phyloP scores from a whole-genome alignment of 2,113 vertebrate species.

The Chaenogobius annularis region DNA sequence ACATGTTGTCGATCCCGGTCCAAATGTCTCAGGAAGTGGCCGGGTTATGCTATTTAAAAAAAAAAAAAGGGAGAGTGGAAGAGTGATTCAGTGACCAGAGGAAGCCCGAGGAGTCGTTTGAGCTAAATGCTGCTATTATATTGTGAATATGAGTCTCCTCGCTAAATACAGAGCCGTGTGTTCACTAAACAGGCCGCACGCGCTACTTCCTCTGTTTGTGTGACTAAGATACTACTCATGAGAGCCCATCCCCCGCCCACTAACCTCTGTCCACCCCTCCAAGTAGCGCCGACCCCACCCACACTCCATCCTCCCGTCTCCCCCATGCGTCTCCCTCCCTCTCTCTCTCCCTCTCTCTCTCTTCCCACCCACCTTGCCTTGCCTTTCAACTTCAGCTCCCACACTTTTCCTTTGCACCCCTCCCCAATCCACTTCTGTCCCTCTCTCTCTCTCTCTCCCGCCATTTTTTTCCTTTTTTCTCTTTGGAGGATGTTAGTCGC shows the following conservation, averaged over 20 bases:
- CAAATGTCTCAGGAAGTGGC: constrained; percentile 69
- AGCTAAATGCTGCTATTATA: constrained; percentile 40
- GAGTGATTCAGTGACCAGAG: constrained; percentile 61
- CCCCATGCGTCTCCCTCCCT: neutral
- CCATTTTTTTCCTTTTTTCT: constrained; percentile 8
- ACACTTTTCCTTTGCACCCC: constrained; percentile 58
- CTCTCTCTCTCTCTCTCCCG: constrained; percentile 35
- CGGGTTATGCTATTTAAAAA: constrained; percentile 59
- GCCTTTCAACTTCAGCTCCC: constrained; percentile 54
- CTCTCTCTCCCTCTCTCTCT: neutral
- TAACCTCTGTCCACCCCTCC: constrained; percentile 69
- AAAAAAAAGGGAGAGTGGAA: constrained; percentile 44
- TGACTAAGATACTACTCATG: constrained; percentile 78
- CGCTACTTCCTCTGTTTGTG: constrained; percentile 75
- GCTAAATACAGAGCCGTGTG: constrained; percentile 60
- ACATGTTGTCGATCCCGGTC: constrained; percentile 34
- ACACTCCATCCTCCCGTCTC: constrained; percentile 44
- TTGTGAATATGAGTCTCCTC: constrained; percentile 41
- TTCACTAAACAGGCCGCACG: constrained; percentile 65
- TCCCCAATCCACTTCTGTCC: constrained; percentile 41
- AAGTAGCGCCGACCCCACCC: constrained; percentile 62
- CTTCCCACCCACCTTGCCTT: constrained; percentile 59
- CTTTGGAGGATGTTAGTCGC: constrained; percentile 46
- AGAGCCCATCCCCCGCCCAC: constrained; percentile 65
- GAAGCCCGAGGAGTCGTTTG: constrained; percentile 41